Evolutionary conservation across 2,113 vertebrate species (phyloP), one percentile per base, ranked within the genome.

Genomic region (Sebastes schlegelii): DNA sequence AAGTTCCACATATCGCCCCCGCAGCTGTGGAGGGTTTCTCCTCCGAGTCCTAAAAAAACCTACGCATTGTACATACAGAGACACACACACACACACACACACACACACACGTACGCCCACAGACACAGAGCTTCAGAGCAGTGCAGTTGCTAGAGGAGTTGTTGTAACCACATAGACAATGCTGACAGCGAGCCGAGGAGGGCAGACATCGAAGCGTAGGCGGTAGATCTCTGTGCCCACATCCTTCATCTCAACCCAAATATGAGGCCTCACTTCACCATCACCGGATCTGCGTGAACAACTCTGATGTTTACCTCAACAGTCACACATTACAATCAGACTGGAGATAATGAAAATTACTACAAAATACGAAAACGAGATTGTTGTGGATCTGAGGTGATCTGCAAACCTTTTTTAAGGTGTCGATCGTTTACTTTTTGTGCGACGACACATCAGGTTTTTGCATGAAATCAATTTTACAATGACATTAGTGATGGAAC

Each of bases 1-100:
- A 76, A 75, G 83, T 62, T 77, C 85, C 85, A 83, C 66, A 64
- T 63, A 13, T 52, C 86, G 5, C 89, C 87, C 91, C 82, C 86
- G n/a, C 82, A 86, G 65, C 54, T 77, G 80, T 89, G 79, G 81
- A 88, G 91, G 88, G 87, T 83, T 87, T 88, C 90, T 90, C 91
- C 76, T 89, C 76, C 42, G 13, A 68, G 70, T 58, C 49, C 45
- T 45, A 71, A 75, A 83, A 65, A 77, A 72, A 51, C 61, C 55
- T 34, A 45, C 57, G 51, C 48, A 10, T 51, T 74, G 42, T 60
- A n/a, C 60, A 55, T 8, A 23, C 8, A 26, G 14, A 26, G 21
- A 58, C 40, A 52, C 72, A 70, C 19, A 77, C 62, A 68, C 17
- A 26, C 11, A 63, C 13, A 76, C 21, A 77, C 14, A 70, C 55